These are phyloP conservation scores for Ameiurus melas DNA, from an alignment of 2,113 vertebrate species.

Conservation along the genomic window DNA sequence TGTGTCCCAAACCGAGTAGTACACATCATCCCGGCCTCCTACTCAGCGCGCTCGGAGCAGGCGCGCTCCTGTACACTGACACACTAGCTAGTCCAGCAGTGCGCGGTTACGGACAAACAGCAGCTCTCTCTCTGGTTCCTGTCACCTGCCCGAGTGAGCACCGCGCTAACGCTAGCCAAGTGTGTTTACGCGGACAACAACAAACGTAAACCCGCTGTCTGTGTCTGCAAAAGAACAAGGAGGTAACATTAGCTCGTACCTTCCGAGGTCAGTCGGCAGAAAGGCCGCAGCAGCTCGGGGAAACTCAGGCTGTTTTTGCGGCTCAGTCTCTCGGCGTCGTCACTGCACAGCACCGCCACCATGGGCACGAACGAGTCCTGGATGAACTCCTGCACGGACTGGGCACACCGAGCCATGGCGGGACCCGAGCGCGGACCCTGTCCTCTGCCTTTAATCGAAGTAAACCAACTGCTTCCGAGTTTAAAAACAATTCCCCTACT, in stretches of 20 bases:
- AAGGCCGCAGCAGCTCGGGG: slow-evolving; percentile 90
- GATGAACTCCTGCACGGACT: slow-evolving; percentile 95
- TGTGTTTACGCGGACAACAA: not conserved
- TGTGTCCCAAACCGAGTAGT: not conserved
- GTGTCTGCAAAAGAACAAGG: not conserved
- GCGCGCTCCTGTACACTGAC: not conserved
- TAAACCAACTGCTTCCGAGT: slow-evolving; percentile 49
- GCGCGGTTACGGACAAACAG: not conserved
- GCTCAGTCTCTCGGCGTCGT: slow-evolving; percentile 87
- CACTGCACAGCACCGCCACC: slow-evolving; percentile 93
- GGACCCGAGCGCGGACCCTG: slow-evolving; percentile 6
- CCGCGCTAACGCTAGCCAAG: not conserved
- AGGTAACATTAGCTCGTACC: slow-evolving; percentile 71
- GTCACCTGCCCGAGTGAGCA: slow-evolving; percentile 33
- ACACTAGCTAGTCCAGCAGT: not conserved
- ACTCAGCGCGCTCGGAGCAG: not conserved
- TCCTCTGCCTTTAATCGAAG: slow-evolving; percentile 30
- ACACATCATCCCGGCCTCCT: not conserved
- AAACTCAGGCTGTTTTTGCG: slow-evolving; percentile 92
- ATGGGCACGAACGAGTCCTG: slow-evolving; percentile 95
- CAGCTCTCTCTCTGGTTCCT: slow-evolving; percentile 36
- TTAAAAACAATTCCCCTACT: slow-evolving; percentile 54
- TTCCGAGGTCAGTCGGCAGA: slow-evolving; percentile 94
- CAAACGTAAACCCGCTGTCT: not conserved
- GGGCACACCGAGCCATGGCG: slow-evolving; percentile 91